These are phyloP conservation scores for Apodemia mormo DNA, from an alignment of 2,888 invertebrate genomes.

Conservation along the genomic window DNA sequence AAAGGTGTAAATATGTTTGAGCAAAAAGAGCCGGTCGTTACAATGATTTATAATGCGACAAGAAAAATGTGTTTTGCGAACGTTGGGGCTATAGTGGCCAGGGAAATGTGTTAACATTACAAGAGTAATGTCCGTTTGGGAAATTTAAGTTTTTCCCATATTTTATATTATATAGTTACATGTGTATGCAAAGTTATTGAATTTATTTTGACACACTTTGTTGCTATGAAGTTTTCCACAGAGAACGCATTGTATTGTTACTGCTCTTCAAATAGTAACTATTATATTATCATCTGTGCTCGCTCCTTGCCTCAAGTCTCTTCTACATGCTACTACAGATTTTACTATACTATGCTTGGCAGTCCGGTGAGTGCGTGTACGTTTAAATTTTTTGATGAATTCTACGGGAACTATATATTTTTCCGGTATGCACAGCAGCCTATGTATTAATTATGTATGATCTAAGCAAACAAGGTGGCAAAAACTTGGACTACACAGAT, in stretches of 20 bases:
- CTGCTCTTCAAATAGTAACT: too few species aligned
- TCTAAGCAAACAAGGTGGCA: too few species aligned
- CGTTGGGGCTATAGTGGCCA: conserved; percentile 52
- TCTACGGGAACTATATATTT: too few species aligned
- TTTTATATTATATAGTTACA: background rate
- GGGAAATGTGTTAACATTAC: conserved; percentile 42
- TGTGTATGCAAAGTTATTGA: conserved; percentile 1
- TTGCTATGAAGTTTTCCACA: background rate
- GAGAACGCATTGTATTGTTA: background rate
- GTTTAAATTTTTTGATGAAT: too few species aligned
- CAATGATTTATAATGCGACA: conserved; percentile 65
- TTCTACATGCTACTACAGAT: too few species aligned
- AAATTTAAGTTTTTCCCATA: conserved; percentile 14
- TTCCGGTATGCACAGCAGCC: too few species aligned
- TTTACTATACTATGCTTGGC: too few species aligned
- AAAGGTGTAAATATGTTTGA: conserved; percentile 68
- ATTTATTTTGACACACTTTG: background rate
- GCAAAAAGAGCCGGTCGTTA: conserved; percentile 58
- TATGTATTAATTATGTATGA: too few species aligned
- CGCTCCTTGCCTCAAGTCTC: too few species aligned
- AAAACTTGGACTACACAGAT: too few species aligned
- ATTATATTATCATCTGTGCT: too few species aligned
- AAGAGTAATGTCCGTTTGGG: conserved; percentile 28
- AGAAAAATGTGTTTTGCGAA: conserved; percentile 55
- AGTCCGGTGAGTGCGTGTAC: too few species aligned